These are phyloP conservation scores for Helleia helle DNA, from an alignment of 2,888 invertebrate genomes.

Conservation along the genomic window DNA sequence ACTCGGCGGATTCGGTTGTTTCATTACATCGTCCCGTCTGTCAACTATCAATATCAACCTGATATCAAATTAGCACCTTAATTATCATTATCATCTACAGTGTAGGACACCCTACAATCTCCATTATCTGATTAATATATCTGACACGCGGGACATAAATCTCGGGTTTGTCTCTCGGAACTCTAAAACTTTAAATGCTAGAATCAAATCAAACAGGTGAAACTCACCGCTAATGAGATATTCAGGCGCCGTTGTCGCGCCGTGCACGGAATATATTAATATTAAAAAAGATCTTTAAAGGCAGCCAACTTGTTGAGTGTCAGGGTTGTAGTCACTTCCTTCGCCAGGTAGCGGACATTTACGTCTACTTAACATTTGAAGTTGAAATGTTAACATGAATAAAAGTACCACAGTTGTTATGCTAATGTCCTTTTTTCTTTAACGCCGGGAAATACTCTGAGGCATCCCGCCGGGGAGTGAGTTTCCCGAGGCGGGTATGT, in stretches of 20 bases:
- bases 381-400: constrained; percentile 2
- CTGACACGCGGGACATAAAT: constrained; percentile 1
- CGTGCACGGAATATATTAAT: constrained; percentile 3
- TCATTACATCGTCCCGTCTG: too few species aligned
- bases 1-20: too few species aligned
- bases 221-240: neutral
- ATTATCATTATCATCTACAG: too few species aligned
- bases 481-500: too few species aligned
- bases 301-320: constrained; percentile 2
- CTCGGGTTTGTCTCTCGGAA: neutral
- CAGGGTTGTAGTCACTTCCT: constrained; percentile 5
- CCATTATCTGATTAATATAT: too few species aligned
- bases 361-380: constrained; percentile 10
- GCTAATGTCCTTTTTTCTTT: too few species aligned
- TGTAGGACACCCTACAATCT: too few species aligned
- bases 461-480: too few species aligned
- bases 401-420: too few species aligned
- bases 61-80: too few species aligned
- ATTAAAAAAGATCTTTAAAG: constrained; percentile 3
- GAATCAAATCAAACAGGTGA: neutral
- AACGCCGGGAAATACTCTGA: too few species aligned
- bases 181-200: neutral
- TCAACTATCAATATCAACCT: too few species aligned
- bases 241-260: constrained; percentile 1
- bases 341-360: neutral